Conservation (phyloP, 2,113 vertebrate genomes). For the Geococcyx californianus region DNA sequence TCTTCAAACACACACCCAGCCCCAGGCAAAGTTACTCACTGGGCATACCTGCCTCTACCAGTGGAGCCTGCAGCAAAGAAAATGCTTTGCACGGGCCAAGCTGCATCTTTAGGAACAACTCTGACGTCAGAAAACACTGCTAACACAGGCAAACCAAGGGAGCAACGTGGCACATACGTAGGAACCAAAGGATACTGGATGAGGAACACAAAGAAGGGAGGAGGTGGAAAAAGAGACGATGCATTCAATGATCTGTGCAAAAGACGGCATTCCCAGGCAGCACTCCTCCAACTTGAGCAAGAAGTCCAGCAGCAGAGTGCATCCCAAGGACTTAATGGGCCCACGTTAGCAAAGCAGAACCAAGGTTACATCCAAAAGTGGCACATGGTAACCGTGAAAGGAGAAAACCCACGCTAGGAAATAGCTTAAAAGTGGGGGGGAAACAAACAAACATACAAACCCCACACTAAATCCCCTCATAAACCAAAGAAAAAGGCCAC, state of each 20-base stretch:
- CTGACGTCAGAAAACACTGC: neutral
- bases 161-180: neutral
- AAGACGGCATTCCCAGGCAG: neutral
- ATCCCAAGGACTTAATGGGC: fast-evolving
- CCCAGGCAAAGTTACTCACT: neutral
- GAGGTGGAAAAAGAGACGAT: neutral
- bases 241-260: neutral
- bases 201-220: conserved; percentile 17
- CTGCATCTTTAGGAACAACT: neutral
- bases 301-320: neutral
- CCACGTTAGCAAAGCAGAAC: neutral
- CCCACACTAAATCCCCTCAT: neutral
- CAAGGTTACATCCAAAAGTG: neutral
- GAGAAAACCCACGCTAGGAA: neutral
- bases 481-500: neutral
- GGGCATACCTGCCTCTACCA: neutral
- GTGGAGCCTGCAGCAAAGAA: neutral
- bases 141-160: conserved; percentile 4
- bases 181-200: conserved; percentile 15
- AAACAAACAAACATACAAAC: neutral
- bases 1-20: neutral
- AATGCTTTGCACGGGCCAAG: neutral
- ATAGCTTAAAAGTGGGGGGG: neutral
- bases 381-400: neutral
- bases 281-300: neutral